Evolutionary conservation across 2,888 invertebrate genomes (phyloP).

Genomic region (Danaus chrysippus): DNA sequence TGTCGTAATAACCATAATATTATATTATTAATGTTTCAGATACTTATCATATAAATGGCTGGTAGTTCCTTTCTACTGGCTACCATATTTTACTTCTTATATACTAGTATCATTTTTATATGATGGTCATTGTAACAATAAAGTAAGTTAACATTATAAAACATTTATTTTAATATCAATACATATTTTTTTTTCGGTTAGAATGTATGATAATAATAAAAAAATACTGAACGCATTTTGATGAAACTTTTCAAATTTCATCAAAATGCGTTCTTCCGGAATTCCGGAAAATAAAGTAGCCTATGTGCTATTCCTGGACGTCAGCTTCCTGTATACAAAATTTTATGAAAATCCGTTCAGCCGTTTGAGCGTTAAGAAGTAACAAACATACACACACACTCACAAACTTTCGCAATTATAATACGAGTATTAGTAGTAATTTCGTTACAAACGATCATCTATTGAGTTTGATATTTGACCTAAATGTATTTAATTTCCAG

Average conservation of each 20-base stretch:
- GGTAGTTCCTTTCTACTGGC: conserved; percentile 60
- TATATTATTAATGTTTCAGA: conserved; percentile 35
- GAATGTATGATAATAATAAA: too few relatives aligned
- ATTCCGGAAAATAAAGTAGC: too few relatives aligned
- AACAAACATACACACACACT: too few relatives aligned
- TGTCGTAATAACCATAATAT: conserved; percentile 44
- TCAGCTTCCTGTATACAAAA: too few relatives aligned
- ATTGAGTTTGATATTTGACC: neutral
- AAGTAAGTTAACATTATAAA: conserved; percentile 37
- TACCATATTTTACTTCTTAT: conserved; percentile 50
- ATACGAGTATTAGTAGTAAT: too few relatives aligned
- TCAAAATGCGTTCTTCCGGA: too few relatives aligned
- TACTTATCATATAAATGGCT: conserved; percentile 59
- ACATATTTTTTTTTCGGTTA: conserved; percentile 31
- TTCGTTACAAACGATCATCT: neutral
- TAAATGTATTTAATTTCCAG: neutral
- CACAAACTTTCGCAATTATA: too few relatives aligned
- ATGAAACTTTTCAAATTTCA: too few relatives aligned
- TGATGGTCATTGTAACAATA: conserved; percentile 51
- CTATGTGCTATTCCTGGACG: too few relatives aligned
- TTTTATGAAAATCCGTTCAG: too few relatives aligned
- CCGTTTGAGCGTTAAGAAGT: too few relatives aligned
- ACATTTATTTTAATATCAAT: conserved; percentile 39
- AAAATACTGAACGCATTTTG: too few relatives aligned
- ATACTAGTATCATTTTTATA: conserved; percentile 43